Conservation (phyloP, 2,888 invertebrate genomes). For the Noctuana brunneofusca region DNA sequence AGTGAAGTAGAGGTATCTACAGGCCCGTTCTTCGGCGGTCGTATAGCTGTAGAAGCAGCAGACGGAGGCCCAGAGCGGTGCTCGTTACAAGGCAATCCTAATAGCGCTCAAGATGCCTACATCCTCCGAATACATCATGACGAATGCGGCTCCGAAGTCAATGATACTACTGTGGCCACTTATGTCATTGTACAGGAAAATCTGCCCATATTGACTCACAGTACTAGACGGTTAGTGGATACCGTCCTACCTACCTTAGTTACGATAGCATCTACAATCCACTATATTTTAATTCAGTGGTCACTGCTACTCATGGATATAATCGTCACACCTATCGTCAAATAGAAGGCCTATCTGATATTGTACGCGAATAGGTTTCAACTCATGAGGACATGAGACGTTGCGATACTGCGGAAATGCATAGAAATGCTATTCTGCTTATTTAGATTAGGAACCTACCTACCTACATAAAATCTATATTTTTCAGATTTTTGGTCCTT, state of each 20-base stretch:
- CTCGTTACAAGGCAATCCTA: slow-evolving; percentile 88
- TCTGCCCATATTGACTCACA: slow-evolving; percentile 91
- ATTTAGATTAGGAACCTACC: too few relatives aligned
- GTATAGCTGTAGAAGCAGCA: slow-evolving; percentile 88
- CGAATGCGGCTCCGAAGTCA: slow-evolving; percentile 88
- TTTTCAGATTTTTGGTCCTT: slow-evolving; percentile 87
- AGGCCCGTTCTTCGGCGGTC: slow-evolving; percentile 90
- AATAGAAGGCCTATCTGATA: too few relatives aligned
- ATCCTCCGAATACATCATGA: slow-evolving; percentile 89
- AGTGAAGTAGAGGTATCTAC: slow-evolving; percentile 92
- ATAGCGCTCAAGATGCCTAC: slow-evolving; percentile 88
- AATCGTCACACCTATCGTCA: too few relatives aligned
- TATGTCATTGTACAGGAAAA: slow-evolving; percentile 93
- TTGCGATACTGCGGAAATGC: too few relatives aligned
- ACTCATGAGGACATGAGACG: too few relatives aligned
- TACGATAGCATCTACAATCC: too few relatives aligned
- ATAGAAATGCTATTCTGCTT: too few relatives aligned
- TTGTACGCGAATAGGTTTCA: too few relatives aligned
- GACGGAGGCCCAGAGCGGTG: slow-evolving; percentile 88
- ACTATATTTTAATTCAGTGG: too few relatives aligned
- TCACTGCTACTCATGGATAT: too few relatives aligned
- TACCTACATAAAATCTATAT: too few relatives aligned
- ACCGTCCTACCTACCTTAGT: too few relatives aligned
- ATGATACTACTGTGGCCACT: slow-evolving; percentile 90
- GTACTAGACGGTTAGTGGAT: slow-evolving; percentile 86